These are phyloP conservation scores for Coregonus suidteri DNA, from an alignment of 2,797 vertebrate genomes.

Conservation along the genomic window DNA sequence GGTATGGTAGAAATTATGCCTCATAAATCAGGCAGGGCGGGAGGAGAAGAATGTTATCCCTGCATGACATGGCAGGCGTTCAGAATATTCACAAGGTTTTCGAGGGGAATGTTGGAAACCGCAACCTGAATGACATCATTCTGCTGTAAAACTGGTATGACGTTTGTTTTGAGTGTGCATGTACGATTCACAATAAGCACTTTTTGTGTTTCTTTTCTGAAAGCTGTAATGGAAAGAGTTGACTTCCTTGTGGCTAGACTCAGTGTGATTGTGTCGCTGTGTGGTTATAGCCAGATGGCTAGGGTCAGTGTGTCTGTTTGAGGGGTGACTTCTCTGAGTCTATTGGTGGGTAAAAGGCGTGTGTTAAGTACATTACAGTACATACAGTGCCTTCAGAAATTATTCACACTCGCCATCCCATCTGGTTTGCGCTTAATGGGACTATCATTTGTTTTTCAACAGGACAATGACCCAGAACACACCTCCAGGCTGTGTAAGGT, in stretches of 20 bases:
- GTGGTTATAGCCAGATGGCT: too few relatives aligned
- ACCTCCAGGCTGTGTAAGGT: too few relatives aligned
- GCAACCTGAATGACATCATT: slow-evolving; percentile 49
- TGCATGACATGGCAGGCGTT: slow-evolving; percentile 30
- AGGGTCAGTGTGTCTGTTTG: slow-evolving; percentile 3
- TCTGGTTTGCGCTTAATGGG: too few relatives aligned
- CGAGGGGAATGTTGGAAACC: slow-evolving; percentile 33
- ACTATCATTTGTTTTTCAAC: too few relatives aligned
- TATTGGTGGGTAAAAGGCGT: slow-evolving; percentile 28
- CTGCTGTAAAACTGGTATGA: slow-evolving; percentile 26
- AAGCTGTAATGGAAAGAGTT: too few relatives aligned
- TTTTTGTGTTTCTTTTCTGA: slow-evolving; percentile 12
- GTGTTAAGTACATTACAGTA: slow-evolving; percentile 24
- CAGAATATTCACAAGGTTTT: slow-evolving; percentile 27
- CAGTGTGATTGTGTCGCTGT: too few relatives aligned
- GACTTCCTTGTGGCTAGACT: too few relatives aligned
- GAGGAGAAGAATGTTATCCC: slow-evolving; percentile 32
- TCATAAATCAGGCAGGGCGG: slow-evolving; percentile 57
- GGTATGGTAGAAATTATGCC: slow-evolving; percentile 54
- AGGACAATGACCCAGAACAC: too few relatives aligned
- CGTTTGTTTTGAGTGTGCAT: slow-evolving; percentile 17
- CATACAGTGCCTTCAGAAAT: too few relatives aligned
- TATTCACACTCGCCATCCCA: too few relatives aligned
- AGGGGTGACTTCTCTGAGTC: slow-evolving; percentile 25
- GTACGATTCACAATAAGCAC: slow-evolving; percentile 16